A percentile compares a stretch with the other conserved stretches of the same genome.
phyloP scores from a whole-genome alignment of 2,888 invertebrate genomes.

The Clostera curtula region DNA sequence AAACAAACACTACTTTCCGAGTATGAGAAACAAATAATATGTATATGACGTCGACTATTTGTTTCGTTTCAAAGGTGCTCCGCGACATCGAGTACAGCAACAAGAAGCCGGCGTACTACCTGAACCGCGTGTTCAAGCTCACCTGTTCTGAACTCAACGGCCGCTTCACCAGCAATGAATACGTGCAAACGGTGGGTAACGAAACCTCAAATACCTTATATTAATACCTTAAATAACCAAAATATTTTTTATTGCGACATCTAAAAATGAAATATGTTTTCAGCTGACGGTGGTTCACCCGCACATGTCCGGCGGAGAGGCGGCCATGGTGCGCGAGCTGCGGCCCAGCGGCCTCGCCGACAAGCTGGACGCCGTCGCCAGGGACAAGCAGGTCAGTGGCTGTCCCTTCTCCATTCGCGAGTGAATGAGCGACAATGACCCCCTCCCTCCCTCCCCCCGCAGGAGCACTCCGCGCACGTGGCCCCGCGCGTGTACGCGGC shows the following conservation, averaged over 20 bases:
- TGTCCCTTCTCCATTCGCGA: conserved; percentile 1
- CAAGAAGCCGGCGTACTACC: conserved; percentile 95
- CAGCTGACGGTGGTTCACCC: conserved; percentile 93
- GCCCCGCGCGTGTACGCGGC: conserved; percentile 67
- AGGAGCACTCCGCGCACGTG: conserved; percentile 8
- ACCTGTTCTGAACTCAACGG: conserved; percentile 96
- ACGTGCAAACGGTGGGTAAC: conserved; percentile 86
- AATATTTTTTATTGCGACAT: no score
- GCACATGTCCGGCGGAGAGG: conserved; percentile 71
- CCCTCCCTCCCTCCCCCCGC: no score
- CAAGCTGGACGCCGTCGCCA: conserved; percentile 57
- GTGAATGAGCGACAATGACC: no score
- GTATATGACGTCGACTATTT: no score
- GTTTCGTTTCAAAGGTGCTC: conserved; percentile 57
- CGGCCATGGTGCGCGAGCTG: conserved; percentile 58
- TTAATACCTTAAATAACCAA: no score
- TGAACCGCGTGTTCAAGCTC: conserved; percentile 95
- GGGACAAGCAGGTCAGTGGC: conserved; percentile 42
- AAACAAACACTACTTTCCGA: no score
- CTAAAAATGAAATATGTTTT: neutral
- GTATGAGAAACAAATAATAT: no score
- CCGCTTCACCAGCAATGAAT: conserved; percentile 95
- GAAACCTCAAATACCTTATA: no score
- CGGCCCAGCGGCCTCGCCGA: conserved; percentile 70
- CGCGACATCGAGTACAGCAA: conserved; percentile 94